These are phyloP conservation scores for Reticulitermes speratus DNA, from an alignment of 1,140 invertebrate species.

Conservation along the genomic window DNA sequence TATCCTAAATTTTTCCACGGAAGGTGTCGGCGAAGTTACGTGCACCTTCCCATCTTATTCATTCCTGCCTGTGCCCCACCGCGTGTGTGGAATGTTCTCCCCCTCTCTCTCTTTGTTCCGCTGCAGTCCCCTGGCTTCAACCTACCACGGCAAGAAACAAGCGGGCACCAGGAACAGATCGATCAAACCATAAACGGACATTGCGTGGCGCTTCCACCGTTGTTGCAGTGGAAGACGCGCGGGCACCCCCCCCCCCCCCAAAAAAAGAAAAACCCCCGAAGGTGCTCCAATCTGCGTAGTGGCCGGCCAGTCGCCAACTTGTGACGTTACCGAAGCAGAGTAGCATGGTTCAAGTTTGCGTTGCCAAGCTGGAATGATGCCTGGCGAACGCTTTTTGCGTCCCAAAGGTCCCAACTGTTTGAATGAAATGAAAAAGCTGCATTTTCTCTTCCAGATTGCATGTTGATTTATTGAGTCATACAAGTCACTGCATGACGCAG, in stretches of 20 bases:
- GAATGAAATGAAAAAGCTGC: neutral
- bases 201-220: neutral
- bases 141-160: neutral
- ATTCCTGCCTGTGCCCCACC: neutral
- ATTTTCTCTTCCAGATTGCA: too few species aligned
- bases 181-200: constrained; percentile 11
- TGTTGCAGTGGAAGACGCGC: neutral
- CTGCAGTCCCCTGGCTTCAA: neutral
- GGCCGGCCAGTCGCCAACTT: neutral
- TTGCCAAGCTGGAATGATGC: constrained; percentile 8
- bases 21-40: too few species aligned
- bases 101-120: neutral
- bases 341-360: neutral
- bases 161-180: neutral
- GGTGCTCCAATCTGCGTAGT: neutral
- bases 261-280: neutral
- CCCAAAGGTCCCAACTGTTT: neutral
- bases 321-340: neutral
- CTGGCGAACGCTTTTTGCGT: neutral
- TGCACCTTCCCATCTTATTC: neutral
- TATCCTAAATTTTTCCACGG: too few species aligned
- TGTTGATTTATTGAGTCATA: too few species aligned
- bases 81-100: neutral
- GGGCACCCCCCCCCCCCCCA: neutral
- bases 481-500: too few species aligned